phyloP scores from a whole-genome alignment of 2,888 invertebrate genomes.

The Ophion obscuratus region DNA sequence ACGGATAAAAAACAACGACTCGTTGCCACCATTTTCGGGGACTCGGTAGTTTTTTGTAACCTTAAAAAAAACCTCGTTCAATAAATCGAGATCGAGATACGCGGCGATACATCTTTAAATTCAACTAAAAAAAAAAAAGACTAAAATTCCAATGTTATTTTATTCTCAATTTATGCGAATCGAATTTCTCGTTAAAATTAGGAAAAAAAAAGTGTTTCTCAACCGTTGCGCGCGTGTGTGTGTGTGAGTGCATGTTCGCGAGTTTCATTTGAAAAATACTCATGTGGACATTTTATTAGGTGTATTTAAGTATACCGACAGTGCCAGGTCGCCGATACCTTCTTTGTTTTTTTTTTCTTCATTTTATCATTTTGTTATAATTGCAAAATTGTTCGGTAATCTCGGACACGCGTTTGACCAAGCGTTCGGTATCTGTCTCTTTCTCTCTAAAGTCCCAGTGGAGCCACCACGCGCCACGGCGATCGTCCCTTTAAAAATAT shows the following conservation, averaged over 20 bases:
- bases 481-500: conserved; percentile 82
- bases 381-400: too few relatives aligned
- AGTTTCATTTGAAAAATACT: conserved; percentile 17
- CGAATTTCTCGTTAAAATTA: background rate
- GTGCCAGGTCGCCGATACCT: conserved; percentile 58
- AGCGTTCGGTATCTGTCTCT: conserved; percentile 32
- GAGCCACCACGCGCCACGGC: conserved; percentile 81
- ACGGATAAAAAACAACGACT: background rate
- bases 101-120: background rate
- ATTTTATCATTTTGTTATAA: too few relatives aligned
- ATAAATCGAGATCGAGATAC: background rate
- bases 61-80: background rate
- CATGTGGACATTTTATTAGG: conserved; percentile 25
- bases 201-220: background rate
- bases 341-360: conserved; percentile 7
- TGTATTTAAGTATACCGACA: conserved; percentile 40
- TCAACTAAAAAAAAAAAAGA: too few relatives aligned
- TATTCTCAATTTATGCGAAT: background rate
- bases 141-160: background rate
- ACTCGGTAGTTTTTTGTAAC: background rate
- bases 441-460: conserved; percentile 75
- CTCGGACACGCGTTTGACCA: conserved; percentile 12
- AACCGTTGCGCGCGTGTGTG: background rate
- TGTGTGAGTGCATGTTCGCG: conserved; percentile 15
- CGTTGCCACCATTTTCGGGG: background rate